These are phyloP conservation scores for Rhorus exstirpatorius DNA, from an alignment of 2,888 invertebrate species.

Conservation along the genomic window DNA sequence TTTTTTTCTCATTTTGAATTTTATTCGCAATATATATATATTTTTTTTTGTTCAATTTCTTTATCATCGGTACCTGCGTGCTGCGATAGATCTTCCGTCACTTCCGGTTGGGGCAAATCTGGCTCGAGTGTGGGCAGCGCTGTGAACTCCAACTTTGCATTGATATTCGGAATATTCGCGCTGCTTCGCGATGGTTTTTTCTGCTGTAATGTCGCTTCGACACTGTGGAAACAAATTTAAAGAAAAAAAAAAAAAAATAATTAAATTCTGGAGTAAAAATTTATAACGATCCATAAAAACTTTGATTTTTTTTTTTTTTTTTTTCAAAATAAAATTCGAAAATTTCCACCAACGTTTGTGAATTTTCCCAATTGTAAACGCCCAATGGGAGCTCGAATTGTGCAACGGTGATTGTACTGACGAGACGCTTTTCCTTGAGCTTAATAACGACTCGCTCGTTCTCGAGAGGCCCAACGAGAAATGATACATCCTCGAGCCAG, in stretches of 20 bases:
- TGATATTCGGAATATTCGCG: conserved; percentile 83
- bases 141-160: conserved; percentile 85
- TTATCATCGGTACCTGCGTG: conserved; percentile 76
- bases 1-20: not conserved
- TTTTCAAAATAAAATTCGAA: not conserved
- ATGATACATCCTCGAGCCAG: conserved; percentile 87
- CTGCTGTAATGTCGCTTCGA: conserved; percentile 85
- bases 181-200: conserved; percentile 81
- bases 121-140: conserved; percentile 84
- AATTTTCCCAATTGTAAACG: conserved; percentile 86
- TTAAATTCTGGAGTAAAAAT: not conserved
- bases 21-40: not conserved
- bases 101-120: conserved; percentile 81
- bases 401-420: conserved; percentile 86
- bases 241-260: conserved; percentile 21
- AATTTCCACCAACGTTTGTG: conserved; percentile 82
- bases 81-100: conserved; percentile 75
- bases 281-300: no score
- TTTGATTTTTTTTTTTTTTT: no score
- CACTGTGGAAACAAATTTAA: conserved; percentile 76
- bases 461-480: conserved; percentile 86
- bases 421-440: conserved; percentile 86
- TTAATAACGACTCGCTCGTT: conserved; percentile 86
- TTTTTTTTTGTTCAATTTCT: no score
- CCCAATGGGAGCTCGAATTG: conserved; percentile 86